A percentile compares a stretch with the other conserved stretches of the same genome.
phyloP scores from a whole-genome alignment of 2,797 vertebrate species.

The Diplodus sargus region DNA sequence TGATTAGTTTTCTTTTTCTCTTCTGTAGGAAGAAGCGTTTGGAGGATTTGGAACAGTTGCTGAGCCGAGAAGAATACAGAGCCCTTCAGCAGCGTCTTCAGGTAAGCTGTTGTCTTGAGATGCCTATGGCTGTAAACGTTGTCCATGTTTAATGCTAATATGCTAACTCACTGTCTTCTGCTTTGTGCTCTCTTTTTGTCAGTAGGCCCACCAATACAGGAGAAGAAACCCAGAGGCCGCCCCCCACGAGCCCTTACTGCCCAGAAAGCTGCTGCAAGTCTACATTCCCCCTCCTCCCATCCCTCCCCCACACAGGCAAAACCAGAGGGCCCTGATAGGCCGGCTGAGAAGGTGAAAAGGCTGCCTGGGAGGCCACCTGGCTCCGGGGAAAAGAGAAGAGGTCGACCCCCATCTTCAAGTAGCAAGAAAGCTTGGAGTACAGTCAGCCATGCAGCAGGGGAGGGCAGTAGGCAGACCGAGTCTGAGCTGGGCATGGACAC shows the following conservation, averaged over 20 bases:
- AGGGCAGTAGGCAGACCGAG: conserved; percentile 83
- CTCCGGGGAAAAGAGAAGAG: conserved; percentile 93
- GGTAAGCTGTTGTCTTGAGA: conserved; percentile 78
- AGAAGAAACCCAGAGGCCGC: conserved; percentile 95
- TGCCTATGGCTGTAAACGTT: not conserved
- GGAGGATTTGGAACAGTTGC: conserved; percentile 93
- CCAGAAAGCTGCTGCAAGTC: conserved; percentile 85
- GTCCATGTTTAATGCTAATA: not conserved
- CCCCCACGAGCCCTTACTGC: conserved; percentile 91
- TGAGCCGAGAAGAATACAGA: conserved; percentile 92
- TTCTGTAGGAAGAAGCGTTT: conserved; percentile 93
- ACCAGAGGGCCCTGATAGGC: conserved; percentile 84
- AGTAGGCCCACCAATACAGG: conserved; percentile 85
- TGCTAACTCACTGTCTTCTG: conserved; percentile 15
- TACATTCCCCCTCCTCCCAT: conserved; percentile 85
- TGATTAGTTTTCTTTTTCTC: conserved; percentile 9
- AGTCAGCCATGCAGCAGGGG: conserved; percentile 79
- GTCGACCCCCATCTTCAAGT: conserved; percentile 90
- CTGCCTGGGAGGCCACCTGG: conserved; percentile 90
- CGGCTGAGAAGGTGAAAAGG: conserved; percentile 91
- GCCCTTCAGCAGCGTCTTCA: conserved; percentile 88
- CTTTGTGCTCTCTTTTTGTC: conserved; percentile 48
- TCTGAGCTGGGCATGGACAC: conserved; percentile 82
- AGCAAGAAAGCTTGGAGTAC: conserved; percentile 80
- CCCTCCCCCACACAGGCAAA: conserved; percentile 85